Evolutionary conservation across 2,888 invertebrate species (phyloP).

Genomic region (Acleris cristana): DNA sequence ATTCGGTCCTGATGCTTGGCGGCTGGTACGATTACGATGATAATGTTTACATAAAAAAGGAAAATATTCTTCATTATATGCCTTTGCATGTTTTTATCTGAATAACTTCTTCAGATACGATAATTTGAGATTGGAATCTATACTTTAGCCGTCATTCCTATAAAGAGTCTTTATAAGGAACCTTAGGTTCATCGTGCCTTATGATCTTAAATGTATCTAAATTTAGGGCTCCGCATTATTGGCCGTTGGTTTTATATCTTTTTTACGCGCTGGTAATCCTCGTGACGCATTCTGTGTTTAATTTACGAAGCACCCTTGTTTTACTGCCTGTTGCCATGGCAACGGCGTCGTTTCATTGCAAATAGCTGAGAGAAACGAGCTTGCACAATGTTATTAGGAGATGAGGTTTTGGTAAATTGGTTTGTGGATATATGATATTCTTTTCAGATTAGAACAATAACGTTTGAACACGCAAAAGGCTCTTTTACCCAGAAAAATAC

Average conservation of each 20-base stretch:
- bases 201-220: conserved; percentile 33
- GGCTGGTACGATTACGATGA: too few species aligned
- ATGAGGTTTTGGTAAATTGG: not conserved
- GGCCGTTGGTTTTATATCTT: conserved; percentile 29
- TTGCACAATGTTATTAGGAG: not conserved
- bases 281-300: conserved; percentile 49
- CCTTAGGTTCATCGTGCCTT: conserved; percentile 15
- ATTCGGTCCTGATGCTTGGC: too few species aligned
- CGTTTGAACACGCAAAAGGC: too few species aligned
- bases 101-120: too few species aligned
- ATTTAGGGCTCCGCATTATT: conserved; percentile 23
- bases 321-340: conserved; percentile 56
- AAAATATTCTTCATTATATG: too few species aligned
- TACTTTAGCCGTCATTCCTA: not conserved
- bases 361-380: conserved; percentile 11
- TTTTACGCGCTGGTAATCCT: conserved; percentile 56
- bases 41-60: too few species aligned
- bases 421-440: too few species aligned
- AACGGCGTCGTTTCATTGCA: conserved; percentile 48
- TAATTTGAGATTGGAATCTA: too few species aligned
- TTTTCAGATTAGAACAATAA: too few species aligned
- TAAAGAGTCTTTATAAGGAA: conserved; percentile 18
- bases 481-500: too few species aligned
- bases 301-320: conserved; percentile 54
- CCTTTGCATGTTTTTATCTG: too few species aligned